A percentile compares a stretch with the other conserved stretches of the same genome.
phyloP scores from a whole-genome alignment of 2,888 invertebrate genomes.

The Electrophaes corylata region DNA sequence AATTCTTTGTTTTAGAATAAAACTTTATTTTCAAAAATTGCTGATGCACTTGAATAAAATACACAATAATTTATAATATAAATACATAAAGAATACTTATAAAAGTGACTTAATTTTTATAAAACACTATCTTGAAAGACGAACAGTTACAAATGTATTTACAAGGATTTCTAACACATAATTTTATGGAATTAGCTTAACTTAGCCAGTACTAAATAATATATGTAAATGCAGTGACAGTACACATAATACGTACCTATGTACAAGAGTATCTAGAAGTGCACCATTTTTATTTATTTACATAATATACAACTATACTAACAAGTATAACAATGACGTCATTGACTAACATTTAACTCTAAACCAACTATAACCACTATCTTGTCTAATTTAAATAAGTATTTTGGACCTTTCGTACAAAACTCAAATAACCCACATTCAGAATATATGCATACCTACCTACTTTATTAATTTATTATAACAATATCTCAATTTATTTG shows the following conservation, averaged over 20 bases:
- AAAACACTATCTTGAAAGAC: conserved; percentile 16
- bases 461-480: too few relatives aligned
- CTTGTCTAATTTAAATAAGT: conserved; percentile 5
- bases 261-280: conserved; percentile 65
- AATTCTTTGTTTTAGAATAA: conserved; percentile 1
- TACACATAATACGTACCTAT: conserved; percentile 53
- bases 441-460: not conserved
- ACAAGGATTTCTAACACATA: conserved; percentile 36
- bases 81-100: too few relatives aligned
- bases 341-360: conserved; percentile 42
- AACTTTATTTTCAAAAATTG: conserved; percentile 6
- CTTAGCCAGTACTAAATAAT: conserved; percentile 42
- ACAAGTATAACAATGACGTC: conserved; percentile 72
- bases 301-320: conserved; percentile 77
- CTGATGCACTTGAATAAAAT: conserved; percentile 14
- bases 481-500: not conserved
- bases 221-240: conserved; percentile 51
- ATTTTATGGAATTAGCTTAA: conserved; percentile 21
- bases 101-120: conserved; percentile 6
- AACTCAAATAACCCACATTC: not conserved
- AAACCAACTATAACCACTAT: conserved; percentile 19
- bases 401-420: conserved; percentile 30
- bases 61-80: too few relatives aligned
- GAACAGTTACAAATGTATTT: conserved; percentile 25
- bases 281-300: conserved; percentile 78